These are phyloP conservation scores for Helleia helle DNA, from an alignment of 2,888 invertebrate genomes.

Conservation along the genomic window DNA sequence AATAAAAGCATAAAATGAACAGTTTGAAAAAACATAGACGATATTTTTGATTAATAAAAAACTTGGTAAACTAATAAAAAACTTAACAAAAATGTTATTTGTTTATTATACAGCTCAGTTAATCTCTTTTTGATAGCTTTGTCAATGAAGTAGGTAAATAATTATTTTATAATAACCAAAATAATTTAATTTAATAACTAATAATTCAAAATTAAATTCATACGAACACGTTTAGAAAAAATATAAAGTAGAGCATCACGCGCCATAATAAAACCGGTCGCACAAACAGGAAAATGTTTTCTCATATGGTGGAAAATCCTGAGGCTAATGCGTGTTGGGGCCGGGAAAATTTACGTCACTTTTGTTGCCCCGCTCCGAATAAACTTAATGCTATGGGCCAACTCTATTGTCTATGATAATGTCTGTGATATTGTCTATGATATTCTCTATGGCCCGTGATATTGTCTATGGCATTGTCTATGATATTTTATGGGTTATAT, in stretches of 20 bases:
- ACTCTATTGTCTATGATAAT: slow-evolving; percentile 15
- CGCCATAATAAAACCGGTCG: slow-evolving; percentile 28
- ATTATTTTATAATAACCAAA: too few relatives aligned
- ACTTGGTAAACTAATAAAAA: too few relatives aligned
- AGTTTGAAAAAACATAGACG: too few relatives aligned
- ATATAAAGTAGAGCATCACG: slow-evolving; percentile 39
- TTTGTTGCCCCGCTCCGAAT: slow-evolving; percentile 55
- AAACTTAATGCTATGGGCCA: slow-evolving; percentile 37
- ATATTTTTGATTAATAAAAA: too few relatives aligned
- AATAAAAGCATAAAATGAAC: too few relatives aligned
- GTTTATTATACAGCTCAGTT: too few relatives aligned
- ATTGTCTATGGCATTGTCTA: background rate
- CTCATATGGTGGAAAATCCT: slow-evolving; percentile 67
- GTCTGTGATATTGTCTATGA: slow-evolving; percentile 15
- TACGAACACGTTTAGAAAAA: slow-evolving; percentile 11
- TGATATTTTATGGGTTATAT: slow-evolving; percentile 28
- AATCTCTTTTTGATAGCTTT: too few relatives aligned
- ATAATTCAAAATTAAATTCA: too few relatives aligned
- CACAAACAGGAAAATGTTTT: slow-evolving; percentile 54
- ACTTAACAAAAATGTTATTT: too few relatives aligned
- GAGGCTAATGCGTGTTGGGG: slow-evolving; percentile 53
- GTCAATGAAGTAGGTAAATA: too few relatives aligned
- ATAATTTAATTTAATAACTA: too few relatives aligned
- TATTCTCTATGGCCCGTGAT: slow-evolving; percentile 29
- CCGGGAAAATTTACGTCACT: slow-evolving; percentile 57